Conservation (phyloP, 1,140 invertebrate genomes). For the Aphaenogaster rudis region DNA sequence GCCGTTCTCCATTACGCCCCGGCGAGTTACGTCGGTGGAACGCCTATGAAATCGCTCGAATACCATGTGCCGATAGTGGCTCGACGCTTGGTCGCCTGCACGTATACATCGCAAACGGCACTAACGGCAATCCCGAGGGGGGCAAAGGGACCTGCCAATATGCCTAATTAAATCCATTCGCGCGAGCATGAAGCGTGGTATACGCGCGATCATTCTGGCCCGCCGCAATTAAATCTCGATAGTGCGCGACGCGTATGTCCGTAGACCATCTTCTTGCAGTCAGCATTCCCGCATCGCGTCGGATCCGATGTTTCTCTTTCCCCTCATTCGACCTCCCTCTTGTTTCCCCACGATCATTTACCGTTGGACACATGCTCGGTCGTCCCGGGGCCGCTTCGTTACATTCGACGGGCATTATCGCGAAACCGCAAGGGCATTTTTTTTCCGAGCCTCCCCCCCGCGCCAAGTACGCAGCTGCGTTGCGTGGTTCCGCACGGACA, state of each 20-base stretch:
- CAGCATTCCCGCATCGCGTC: neutral
- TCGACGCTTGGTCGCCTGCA: slow-evolving; percentile 53
- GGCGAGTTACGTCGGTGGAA: slow-evolving; percentile 56
- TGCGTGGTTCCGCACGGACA: slow-evolving; percentile 24
- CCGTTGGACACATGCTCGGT: slow-evolving; percentile 66
- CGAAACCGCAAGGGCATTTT: slow-evolving; percentile 73
- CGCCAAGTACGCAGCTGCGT: slow-evolving; percentile 47
- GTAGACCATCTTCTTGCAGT: slow-evolving; percentile 25
- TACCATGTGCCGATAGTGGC: slow-evolving; percentile 49
- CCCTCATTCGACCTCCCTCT: neutral
- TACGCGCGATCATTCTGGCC: slow-evolving; percentile 56
- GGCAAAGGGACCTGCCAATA: slow-evolving; percentile 54
- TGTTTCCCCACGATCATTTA: slow-evolving; percentile 60
- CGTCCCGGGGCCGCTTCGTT: slow-evolving; percentile 51
- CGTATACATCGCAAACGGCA: slow-evolving; percentile 30
- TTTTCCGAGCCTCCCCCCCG: neutral
- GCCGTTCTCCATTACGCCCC: slow-evolving; percentile 61
- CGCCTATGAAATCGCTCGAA: slow-evolving; percentile 56
- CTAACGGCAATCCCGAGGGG: slow-evolving; percentile 4
- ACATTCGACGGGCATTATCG: slow-evolving; percentile 72
- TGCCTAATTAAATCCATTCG: slow-evolving; percentile 69
- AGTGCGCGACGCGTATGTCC: neutral
- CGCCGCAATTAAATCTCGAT: neutral
- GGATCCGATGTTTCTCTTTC: neutral
- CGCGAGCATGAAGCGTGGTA: slow-evolving; percentile 39